Base-by-base conservation (phyloP, 2,888 invertebrate species). In the Troilus luridus region DNA sequence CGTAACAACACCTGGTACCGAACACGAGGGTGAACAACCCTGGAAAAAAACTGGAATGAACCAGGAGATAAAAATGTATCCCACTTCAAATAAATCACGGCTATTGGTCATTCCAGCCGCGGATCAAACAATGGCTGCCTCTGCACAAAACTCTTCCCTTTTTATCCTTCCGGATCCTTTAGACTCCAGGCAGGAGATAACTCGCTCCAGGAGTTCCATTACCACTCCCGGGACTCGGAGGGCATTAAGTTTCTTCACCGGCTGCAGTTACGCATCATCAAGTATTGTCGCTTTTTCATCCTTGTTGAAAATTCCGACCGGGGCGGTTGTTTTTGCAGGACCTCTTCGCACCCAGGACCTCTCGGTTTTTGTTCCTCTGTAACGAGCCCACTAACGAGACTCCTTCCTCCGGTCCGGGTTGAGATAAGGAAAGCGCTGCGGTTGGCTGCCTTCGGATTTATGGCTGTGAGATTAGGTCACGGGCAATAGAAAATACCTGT, bases 311-410 rank as follows among this genome's bases (percentile, higher is more conserved):
- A 85, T 85, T 67, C 56, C 85, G 56, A n/a, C 21, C 85, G 56
- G n/a, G n/a, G 56, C 21, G n/a, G 21, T 56, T 58, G 85, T 85
- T 85, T 85, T 85, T 85, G 85, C 85, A n/a, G n/a, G 85, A 54
- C 54, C 85, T 58, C 85, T 85, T 56, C 58, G 21, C 85, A 56
- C 85, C 81, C 81, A 54, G 21, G 81, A 67, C 67, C 67, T 67
- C 85, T 10, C 54, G 85, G 85, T 85, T 85, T 85, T 85, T 85
- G 85, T 85, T 58, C 54, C 85, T 8, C 85, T 41, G 72, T 85
- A 85, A 85, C n/a, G 85, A 85, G 85, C 56, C 56, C n/a, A 85
- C 85, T 85, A 85, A 85, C 85, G 85, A 85, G 85, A 85, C 85
- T 77, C 72, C 24, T 67, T 8, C 72, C 17, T 41, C 72, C 19